Evolutionary conservation across 2,113 vertebrate genomes (phyloP), one percentile per base, ranked within the genome.

Genomic region (Apteryx owenii): DNA sequence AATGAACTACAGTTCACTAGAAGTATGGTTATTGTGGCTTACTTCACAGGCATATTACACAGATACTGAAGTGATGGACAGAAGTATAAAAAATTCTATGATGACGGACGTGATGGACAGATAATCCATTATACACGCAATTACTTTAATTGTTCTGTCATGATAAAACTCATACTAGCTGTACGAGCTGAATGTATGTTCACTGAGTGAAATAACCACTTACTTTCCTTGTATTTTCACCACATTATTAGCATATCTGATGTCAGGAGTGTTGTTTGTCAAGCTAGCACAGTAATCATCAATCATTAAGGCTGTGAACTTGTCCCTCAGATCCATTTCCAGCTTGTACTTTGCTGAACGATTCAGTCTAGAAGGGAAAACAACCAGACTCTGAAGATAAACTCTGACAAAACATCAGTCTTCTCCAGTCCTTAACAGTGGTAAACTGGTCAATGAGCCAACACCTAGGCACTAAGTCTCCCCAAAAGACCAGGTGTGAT

Each of bases 251-350:
- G 93, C 50, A 3, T 96, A 97, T 60, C 60, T 48, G 70, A 95
- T 95, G 33, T 95, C 89, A 6, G 98, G 95, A 25, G 98, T 97
- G 88, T 98, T 98, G 36, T 97, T 98, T 94, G 97, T 98, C 96
- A 99, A 98, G n/a, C 97, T 81, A 65, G 98, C 96, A 92, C 99
- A 99, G 92, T 98, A 98, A 87, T 98, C 97, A 22, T 99, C 99
- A 3, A 99, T 98, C 21, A 85, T 97, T 84, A 99, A 96, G 29
- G 99, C 99, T 33, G 96, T 89, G 79, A 96, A 98, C 88, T 99
- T 99, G 95, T 99, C 99, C 96, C 97, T 98, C 96, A 99, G 95
- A 81, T 99, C 99, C 95, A 98, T 98, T 86, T 99, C 99, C 51
- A 99, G 96, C 21, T 93, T 96, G 86, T 99, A 99, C 92, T 99